Evolutionary conservation across 1,140 invertebrate species (phyloP).

Genomic region (Papilio polyxenes): DNA sequence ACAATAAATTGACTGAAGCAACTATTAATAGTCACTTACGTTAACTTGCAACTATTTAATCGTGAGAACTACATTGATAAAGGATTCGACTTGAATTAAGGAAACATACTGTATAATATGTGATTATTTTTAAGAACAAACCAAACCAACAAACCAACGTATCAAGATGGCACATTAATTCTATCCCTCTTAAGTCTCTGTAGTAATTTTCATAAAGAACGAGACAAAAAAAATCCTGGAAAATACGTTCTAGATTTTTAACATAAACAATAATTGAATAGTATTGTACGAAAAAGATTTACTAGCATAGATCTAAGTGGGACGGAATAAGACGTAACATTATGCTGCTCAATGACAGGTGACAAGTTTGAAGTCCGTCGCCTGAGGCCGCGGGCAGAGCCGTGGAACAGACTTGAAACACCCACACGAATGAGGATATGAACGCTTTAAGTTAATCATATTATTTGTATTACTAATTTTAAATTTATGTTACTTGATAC

Average conservation of each 20-base stretch:
- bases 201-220: neutral
- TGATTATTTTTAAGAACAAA: too few species aligned
- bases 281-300: neutral
- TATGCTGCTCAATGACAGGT: neutral
- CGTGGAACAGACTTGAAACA: neutral
- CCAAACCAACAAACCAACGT: too few species aligned
- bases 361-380: neutral
- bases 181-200: too few species aligned
- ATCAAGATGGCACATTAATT: too few species aligned
- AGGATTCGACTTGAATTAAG: neutral
- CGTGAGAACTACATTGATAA: slow-evolving; percentile 22
- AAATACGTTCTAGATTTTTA: too few species aligned
- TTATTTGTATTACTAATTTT: neutral
- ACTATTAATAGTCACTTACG: slow-evolving; percentile 28
- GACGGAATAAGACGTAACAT: slow-evolving; percentile 16
- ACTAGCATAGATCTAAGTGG: neutral
- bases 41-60: slow-evolving; percentile 18
- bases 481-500: neutral
- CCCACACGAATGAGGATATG: neutral
- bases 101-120: neutral
- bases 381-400: neutral
- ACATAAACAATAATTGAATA: neutral
- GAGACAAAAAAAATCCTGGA: neutral
- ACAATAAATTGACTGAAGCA: slow-evolving; percentile 28
- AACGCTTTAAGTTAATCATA: slow-evolving; percentile 6